These are phyloP conservation scores for Ametastegia equiseti DNA, from an alignment of 2,888 invertebrate genomes.

Conservation along the genomic window DNA sequence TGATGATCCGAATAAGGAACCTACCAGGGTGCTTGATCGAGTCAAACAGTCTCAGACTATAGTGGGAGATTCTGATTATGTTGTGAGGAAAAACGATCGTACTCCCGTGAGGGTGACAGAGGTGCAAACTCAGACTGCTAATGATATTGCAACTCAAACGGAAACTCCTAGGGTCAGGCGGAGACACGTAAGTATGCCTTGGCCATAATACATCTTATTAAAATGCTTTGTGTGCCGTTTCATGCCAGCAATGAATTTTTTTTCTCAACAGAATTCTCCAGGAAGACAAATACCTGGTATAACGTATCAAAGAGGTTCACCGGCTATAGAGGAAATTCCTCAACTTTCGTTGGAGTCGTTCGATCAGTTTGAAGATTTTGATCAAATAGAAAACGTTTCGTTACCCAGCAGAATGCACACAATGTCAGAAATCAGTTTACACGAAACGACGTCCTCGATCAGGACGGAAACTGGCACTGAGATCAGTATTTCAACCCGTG, in stretches of 20 bases:
- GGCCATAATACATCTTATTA: not conserved
- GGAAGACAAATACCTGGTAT: constrained; percentile 61
- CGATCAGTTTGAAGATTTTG: constrained; percentile 67
- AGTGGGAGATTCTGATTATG: constrained; percentile 52
- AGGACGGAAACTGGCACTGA: constrained; percentile 74
- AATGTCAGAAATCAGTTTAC: constrained; percentile 74
- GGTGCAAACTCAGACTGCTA: constrained; percentile 73
- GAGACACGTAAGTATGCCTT: constrained; percentile 25
- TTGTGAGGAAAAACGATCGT: constrained; percentile 57
- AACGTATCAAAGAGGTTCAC: constrained; percentile 62
- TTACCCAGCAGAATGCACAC: constrained; percentile 70
- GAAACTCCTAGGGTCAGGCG: constrained; percentile 56
- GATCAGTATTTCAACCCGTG: constrained; percentile 73
- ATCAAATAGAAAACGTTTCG: constrained; percentile 70
- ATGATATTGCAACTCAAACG: constrained; percentile 74
- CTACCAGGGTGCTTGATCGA: constrained; percentile 11
- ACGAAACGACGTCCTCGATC: constrained; percentile 74
- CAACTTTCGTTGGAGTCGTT: constrained; percentile 67
- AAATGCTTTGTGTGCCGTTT: not conserved
- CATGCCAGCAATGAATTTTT: not conserved
- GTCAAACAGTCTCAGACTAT: constrained; percentile 32
- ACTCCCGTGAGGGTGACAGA: constrained; percentile 68
- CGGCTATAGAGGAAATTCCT: constrained; percentile 59
- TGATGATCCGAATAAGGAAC: constrained; percentile 16
- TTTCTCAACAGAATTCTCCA: constrained; percentile 28